Conservation (phyloP, 2,888 invertebrate genomes). For the Scaptomyza polygonia region DNA sequence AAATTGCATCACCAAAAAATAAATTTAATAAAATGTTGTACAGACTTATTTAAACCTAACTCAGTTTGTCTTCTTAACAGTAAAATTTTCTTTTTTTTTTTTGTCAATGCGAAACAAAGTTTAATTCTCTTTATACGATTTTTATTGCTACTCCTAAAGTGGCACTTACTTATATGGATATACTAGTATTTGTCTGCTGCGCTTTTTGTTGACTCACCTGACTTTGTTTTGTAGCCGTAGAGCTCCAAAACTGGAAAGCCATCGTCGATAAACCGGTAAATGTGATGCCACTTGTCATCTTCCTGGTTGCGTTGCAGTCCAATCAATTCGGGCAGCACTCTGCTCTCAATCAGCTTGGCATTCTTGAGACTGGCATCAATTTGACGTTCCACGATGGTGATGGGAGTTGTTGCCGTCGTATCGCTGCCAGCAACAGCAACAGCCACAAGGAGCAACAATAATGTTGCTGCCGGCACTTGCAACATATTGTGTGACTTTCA, state of each 20-base stretch:
- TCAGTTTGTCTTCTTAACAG: not conserved
- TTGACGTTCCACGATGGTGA: constrained; percentile 58
- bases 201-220: constrained; percentile 77
- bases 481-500: constrained; percentile 74
- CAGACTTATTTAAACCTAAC: too few species aligned
- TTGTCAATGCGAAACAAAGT: too few species aligned
- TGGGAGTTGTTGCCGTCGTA: constrained; percentile 43
- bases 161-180: not conserved
- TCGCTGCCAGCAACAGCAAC: constrained; percentile 27
- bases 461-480: constrained; percentile 75
- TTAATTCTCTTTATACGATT: too few species aligned
- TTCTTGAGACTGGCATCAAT: constrained; percentile 82
- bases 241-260: constrained; percentile 83
- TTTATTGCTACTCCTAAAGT: too few species aligned
- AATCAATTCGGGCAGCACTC: constrained; percentile 82
- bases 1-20: too few species aligned
- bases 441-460: constrained; percentile 59
- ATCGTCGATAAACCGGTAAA: constrained; percentile 82
- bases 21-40: not conserved
- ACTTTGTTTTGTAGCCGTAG: constrained; percentile 82
- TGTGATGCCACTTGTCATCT: constrained; percentile 83
- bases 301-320: constrained; percentile 68
- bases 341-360: constrained; percentile 82
- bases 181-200: too few species aligned
- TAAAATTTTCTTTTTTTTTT: too few species aligned